Evolutionary conservation across 30 jellyfish, hydroid and myxozoan species (phyloP).

Genomic region (Pseudorhiza aurosa): DNA sequence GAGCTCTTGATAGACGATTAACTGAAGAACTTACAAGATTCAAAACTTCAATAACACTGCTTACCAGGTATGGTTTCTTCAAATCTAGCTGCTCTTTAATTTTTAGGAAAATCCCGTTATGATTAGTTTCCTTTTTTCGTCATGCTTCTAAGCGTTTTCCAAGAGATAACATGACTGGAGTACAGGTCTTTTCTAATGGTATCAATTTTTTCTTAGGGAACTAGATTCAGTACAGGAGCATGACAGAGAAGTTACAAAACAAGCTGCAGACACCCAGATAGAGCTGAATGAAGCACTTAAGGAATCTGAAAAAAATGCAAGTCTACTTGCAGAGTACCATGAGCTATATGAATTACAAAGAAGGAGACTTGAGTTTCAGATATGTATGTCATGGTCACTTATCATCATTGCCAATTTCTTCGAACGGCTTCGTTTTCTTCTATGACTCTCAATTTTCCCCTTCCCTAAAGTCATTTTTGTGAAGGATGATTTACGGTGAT

Average conservation of each 20-base stretch:
- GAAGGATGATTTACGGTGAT: no score
- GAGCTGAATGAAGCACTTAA: constrained; percentile 78
- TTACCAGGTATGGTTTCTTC: constrained; percentile 67
- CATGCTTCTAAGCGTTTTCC: no score
- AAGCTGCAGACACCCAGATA: constrained; percentile 78
- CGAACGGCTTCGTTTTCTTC: no score
- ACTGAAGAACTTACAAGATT: constrained; percentile 85
- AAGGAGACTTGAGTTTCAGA: constrained; percentile 77
- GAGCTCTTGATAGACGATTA: constrained; percentile 88
- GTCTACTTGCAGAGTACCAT: constrained; percentile 83
- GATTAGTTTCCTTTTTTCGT: no score
- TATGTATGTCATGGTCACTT: no score
- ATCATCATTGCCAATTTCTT: no score
- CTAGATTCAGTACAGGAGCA: constrained; percentile 80
- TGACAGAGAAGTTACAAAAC: constrained; percentile 83
- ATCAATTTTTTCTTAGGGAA: constrained; percentile 54
- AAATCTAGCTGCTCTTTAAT: no score
- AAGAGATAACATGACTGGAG: no score
- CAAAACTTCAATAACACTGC: constrained; percentile 73
- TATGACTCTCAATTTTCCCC: no score
- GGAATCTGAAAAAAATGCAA: constrained; percentile 89
- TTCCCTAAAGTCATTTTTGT: no score
- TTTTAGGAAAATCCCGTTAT: no score
- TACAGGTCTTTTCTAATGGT: no score
- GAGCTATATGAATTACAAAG: constrained; percentile 90